Conservation (phyloP, 2,797 vertebrate genomes). For the Paratrypauchen microcephalus region DNA sequence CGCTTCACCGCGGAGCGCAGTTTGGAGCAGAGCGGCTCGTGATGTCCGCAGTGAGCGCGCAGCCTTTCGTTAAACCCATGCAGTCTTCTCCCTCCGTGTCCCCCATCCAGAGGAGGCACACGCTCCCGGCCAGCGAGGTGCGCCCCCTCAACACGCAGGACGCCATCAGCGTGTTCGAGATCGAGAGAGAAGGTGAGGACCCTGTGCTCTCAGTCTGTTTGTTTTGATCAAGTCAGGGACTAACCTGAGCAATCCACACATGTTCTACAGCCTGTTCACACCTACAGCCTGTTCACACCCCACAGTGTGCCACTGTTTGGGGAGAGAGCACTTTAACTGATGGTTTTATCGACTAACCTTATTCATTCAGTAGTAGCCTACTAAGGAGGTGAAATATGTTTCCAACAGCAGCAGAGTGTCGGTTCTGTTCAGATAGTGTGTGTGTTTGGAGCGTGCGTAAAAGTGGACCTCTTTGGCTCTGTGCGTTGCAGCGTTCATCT, state of each 20-base stretch:
- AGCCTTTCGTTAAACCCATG: conserved; percentile 78
- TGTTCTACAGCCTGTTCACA: too few relatives aligned
- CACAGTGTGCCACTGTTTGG: too few relatives aligned
- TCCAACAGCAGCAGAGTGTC: too few relatives aligned
- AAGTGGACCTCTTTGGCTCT: not conserved
- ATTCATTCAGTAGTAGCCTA: too few relatives aligned
- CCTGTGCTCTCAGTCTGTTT: too few relatives aligned
- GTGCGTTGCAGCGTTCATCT: conserved; percentile 84
- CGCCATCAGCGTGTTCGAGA: conserved; percentile 89
- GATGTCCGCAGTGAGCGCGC: conserved; percentile 73
- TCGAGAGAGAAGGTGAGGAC: conserved; percentile 88
- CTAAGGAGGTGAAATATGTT: too few relatives aligned
- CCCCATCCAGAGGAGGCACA: conserved; percentile 85
- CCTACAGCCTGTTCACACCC: too few relatives aligned
- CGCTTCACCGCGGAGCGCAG: not conserved
- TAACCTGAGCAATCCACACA: too few relatives aligned
- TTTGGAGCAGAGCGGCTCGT: not conserved
- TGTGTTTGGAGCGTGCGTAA: not conserved
- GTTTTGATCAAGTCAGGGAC: too few relatives aligned
- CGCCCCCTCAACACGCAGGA: conserved; percentile 89
- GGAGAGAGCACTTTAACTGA: too few relatives aligned
- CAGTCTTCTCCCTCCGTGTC: conserved; percentile 62
- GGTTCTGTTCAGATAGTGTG: too few relatives aligned
- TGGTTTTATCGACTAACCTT: too few relatives aligned
- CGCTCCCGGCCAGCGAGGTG: conserved; percentile 92